phyloP scores from a whole-genome alignment of 2,888 invertebrate genomes.

The Habrosyne pyritoides region DNA sequence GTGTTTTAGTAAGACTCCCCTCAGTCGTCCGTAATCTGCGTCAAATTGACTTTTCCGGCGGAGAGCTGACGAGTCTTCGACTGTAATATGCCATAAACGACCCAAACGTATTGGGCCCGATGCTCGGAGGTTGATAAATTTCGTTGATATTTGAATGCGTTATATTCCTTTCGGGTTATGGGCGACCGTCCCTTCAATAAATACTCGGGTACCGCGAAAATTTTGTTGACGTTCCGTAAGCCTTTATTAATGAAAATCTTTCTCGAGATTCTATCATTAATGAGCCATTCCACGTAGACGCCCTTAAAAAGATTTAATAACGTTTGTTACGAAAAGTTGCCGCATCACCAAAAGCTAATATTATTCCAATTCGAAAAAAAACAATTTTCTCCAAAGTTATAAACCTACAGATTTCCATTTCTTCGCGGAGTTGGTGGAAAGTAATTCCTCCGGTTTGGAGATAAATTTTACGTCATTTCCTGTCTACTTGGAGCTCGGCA shows the following conservation, averaged over 20 bases:
- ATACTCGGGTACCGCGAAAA: slow-evolving; percentile 56
- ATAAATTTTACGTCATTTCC: slow-evolving; percentile 81
- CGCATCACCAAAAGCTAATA: slow-evolving; percentile 66
- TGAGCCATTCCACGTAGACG: slow-evolving; percentile 36
- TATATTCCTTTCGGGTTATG: slow-evolving; percentile 70
- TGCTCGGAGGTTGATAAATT: slow-evolving; percentile 77
- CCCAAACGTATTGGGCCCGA: slow-evolving; percentile 76
- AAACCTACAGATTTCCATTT: slow-evolving; percentile 79
- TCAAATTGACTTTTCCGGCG: slow-evolving; percentile 79
- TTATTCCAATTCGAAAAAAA: slow-evolving; percentile 70
- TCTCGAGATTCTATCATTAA: slow-evolving; percentile 41
- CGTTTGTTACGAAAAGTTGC: slow-evolving; percentile 59
- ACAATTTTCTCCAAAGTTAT: slow-evolving; percentile 76
- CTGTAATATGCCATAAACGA: slow-evolving; percentile 79
- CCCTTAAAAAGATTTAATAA: slow-evolving; percentile 56
- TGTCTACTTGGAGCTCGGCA: slow-evolving; percentile 68
- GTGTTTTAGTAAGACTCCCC: slow-evolving; percentile 64
- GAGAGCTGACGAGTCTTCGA: slow-evolving; percentile 75
- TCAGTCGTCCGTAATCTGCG: slow-evolving; percentile 73
- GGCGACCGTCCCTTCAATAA: slow-evolving; percentile 65
- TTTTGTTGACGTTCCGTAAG: slow-evolving; percentile 59
- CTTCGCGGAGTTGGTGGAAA: slow-evolving; percentile 72
- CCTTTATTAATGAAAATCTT: slow-evolving; percentile 63
- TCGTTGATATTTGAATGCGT: slow-evolving; percentile 80
- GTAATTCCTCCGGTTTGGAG: slow-evolving; percentile 75